These are phyloP conservation scores for Euzetes globulus DNA, from an alignment of 2,888 invertebrate species.

Conservation along the genomic window DNA sequence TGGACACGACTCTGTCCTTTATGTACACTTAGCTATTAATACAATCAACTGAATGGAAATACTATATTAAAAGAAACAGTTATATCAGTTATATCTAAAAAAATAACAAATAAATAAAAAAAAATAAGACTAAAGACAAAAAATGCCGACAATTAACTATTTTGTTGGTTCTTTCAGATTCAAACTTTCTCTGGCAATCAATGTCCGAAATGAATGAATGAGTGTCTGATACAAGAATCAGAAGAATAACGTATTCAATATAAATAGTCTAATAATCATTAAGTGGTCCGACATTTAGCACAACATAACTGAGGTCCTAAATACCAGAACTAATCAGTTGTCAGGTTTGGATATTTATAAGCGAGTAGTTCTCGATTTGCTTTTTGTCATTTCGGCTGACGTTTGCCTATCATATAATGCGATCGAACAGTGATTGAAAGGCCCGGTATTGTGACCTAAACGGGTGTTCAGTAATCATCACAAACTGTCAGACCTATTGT, in stretches of 20 bases:
- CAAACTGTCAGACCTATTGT: slow-evolving; percentile 17
- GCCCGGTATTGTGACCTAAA: neutral
- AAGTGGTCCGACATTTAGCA: neutral
- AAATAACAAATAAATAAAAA: neutral
- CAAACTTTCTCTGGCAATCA: no score
- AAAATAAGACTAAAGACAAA: neutral
- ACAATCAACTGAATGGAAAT: no score
- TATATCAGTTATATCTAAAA: neutral
- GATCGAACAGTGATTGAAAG: slow-evolving; percentile 7
- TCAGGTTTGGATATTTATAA: no score
- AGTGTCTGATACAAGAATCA: neutral
- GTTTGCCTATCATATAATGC: slow-evolving; percentile 23
- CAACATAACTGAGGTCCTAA: neutral
- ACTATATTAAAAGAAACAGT: neutral
- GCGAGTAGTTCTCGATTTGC: no score
- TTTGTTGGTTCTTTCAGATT: no score
- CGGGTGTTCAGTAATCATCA: neutral
- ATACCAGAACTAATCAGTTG: neutral
- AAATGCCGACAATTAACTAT: no score
- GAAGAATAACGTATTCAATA: no score
- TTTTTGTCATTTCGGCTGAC: neutral
- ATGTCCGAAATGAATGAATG: no score
- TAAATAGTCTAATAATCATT: slow-evolving; percentile 9
- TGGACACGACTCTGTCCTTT: no score
- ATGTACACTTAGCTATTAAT: neutral